A percentile compares a stretch with the other conserved stretches of the same genome.
These are phyloP conservation scores for Naja naja DNA, from an alignment of 2,113 vertebrate genomes.

Conservation along the genomic window DNA sequence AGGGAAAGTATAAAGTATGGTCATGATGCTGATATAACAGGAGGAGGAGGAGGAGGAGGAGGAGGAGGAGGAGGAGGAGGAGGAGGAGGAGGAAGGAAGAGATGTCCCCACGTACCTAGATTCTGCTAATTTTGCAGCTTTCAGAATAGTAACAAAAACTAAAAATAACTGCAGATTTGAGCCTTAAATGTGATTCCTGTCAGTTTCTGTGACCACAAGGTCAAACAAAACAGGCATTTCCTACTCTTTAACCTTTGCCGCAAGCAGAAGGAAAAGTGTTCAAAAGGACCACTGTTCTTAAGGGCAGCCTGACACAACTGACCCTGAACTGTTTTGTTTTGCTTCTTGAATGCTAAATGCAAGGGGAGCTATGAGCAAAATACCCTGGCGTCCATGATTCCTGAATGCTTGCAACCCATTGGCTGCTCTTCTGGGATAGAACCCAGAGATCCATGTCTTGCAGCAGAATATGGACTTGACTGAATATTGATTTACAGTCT, in stretches of 20 bases:
- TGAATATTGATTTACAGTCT: neutral
- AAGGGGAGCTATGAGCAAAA: constrained; percentile 42
- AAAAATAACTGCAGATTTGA: constrained; percentile 60
- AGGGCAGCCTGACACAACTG: constrained; percentile 68
- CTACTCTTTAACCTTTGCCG: constrained; percentile 69
- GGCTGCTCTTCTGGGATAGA: constrained; percentile 25
- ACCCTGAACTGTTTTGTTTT: constrained; percentile 65
- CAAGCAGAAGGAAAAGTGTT: constrained; percentile 73
- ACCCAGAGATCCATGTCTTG: neutral
- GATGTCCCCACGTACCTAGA: constrained; percentile 32
- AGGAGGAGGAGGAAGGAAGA: no score
- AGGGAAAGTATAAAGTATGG: constrained; percentile 46
- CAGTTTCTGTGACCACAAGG: constrained; percentile 54
- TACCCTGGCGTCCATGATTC: constrained; percentile 11
- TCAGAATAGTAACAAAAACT: constrained; percentile 51
- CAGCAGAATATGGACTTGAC: constrained; percentile 5
- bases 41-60: no score
- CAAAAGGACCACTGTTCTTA: constrained; percentile 61
- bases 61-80: neutral
- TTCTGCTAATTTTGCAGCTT: constrained; percentile 39
- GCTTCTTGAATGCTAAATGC: constrained; percentile 54
- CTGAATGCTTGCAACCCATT: neutral
- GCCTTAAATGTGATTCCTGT: constrained; percentile 57
- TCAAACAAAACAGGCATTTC: constrained; percentile 69
- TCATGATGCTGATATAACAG: constrained; percentile 33